These are phyloP conservation scores for Imbricaverruca yamaguchii DNA, from an alignment of 2,888 invertebrate species.

Conservation along the genomic window DNA sequence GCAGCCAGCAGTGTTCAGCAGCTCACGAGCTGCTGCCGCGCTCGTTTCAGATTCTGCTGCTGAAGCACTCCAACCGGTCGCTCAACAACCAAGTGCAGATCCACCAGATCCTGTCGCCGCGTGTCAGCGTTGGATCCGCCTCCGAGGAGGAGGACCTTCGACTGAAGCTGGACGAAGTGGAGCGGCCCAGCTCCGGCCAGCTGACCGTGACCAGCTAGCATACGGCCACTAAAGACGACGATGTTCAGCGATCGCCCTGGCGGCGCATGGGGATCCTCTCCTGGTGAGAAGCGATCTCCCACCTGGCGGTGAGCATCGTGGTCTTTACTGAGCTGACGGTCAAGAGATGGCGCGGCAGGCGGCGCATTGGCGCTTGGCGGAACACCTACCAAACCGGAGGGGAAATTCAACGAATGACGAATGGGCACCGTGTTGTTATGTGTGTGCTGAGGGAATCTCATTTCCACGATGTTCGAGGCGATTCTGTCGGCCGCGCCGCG, in stretches of 20 bases:
- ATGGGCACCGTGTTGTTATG: background rate
- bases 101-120: conserved; percentile 13
- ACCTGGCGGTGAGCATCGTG: background rate
- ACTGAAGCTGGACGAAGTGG: background rate
- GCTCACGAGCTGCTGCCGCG: background rate
- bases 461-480: background rate
- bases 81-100: conserved; percentile 19
- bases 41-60: background rate
- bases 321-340: background rate
- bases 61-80: conserved; percentile 18
- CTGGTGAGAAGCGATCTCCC: background rate
- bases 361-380: background rate
- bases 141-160: conserved; percentile 11
- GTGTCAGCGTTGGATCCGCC: background rate
- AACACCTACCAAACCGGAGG: background rate
- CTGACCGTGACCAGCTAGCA: background rate
- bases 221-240: background rate
- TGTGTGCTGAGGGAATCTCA: background rate
- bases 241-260: background rate
- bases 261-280: conserved; percentile 15
- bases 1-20: background rate
- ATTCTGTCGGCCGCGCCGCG: background rate
- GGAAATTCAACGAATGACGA: background rate
- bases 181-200: background rate
- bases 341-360: background rate